phyloP scores from a whole-genome alignment of 1,140 invertebrate species.

The Telenomus remus region DNA sequence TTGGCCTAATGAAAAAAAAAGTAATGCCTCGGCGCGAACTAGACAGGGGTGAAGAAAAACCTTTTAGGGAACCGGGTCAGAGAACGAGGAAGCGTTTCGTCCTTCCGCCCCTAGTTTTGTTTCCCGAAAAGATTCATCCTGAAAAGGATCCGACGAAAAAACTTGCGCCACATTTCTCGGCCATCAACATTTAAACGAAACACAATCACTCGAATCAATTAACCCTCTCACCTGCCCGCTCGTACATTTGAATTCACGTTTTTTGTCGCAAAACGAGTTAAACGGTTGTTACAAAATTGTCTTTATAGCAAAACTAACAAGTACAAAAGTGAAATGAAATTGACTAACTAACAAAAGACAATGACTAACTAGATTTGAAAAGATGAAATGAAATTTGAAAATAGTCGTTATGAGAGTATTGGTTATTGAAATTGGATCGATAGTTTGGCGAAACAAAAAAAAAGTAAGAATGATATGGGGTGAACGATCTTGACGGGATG shows the following conservation, averaged over 20 bases:
- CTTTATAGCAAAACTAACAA: too few relatives aligned
- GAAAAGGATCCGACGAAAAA: background rate
- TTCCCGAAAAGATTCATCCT: background rate
- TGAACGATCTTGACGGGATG: conserved; percentile 4
- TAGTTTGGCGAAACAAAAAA: background rate
- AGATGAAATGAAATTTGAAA: too few relatives aligned
- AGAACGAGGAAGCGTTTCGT: background rate
- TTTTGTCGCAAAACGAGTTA: too few relatives aligned
- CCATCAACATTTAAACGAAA: background rate
- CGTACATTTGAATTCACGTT: too few relatives aligned
- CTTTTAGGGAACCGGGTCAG: background rate
- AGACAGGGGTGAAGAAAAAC: background rate
- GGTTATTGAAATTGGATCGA: background rate
- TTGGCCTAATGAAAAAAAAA: background rate
- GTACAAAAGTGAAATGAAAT: too few relatives aligned
- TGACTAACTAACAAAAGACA: too few relatives aligned
- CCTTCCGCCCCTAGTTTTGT: background rate
- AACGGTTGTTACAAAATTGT: too few relatives aligned
- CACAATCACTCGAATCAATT: too few relatives aligned
- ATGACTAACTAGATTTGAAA: too few relatives aligned
- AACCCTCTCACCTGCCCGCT: too few relatives aligned
- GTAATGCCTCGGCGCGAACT: background rate
- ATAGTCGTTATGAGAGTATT: background rate
- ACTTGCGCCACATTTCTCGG: too few relatives aligned
- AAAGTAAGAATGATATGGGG: background rate